These are phyloP conservation scores for Gryon sp. DNA, from an alignment of 1,140 invertebrate species.

Conservation along the genomic window DNA sequence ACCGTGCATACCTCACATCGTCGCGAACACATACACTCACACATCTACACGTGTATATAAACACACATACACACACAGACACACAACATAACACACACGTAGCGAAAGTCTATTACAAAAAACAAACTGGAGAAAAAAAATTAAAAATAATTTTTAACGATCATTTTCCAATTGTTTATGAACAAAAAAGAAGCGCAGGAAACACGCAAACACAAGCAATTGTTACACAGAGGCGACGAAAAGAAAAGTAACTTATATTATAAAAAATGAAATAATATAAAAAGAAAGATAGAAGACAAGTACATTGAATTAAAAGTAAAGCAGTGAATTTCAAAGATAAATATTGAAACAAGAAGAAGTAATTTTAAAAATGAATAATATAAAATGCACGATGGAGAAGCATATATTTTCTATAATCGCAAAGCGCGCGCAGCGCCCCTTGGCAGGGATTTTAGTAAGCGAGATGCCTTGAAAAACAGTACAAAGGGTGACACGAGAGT, in stretches of 20 bases:
- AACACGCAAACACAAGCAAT: constrained; percentile 62
- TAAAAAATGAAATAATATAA: background rate
- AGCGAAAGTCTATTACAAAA: background rate
- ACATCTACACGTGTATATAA: constrained; percentile 56
- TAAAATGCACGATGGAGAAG: constrained; percentile 62
- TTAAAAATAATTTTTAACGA: too few relatives aligned
- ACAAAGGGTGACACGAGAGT: constrained; percentile 78
- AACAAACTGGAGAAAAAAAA: background rate
- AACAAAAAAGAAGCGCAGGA: background rate
- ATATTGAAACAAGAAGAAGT: background rate
- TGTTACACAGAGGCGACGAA: constrained; percentile 66
- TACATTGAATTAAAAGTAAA: background rate
- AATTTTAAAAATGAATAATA: constrained; percentile 14
- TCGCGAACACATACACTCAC: constrained; percentile 52
- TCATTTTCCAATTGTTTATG: constrained; percentile 1
- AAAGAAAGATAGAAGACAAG: constrained; percentile 50
- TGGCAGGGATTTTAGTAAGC: constrained; percentile 78
- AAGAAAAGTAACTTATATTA: constrained; percentile 18
- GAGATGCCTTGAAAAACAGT: constrained; percentile 81
- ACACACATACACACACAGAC: constrained; percentile 17
- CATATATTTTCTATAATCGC: constrained; percentile 80
- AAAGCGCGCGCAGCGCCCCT: constrained; percentile 41
- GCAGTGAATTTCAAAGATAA: constrained; percentile 65
- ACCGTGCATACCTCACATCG: constrained; percentile 64
- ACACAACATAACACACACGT: background rate